Evolutionary conservation across 2,888 invertebrate species (phyloP).

Genomic region (Agrypnus murinus): DNA sequence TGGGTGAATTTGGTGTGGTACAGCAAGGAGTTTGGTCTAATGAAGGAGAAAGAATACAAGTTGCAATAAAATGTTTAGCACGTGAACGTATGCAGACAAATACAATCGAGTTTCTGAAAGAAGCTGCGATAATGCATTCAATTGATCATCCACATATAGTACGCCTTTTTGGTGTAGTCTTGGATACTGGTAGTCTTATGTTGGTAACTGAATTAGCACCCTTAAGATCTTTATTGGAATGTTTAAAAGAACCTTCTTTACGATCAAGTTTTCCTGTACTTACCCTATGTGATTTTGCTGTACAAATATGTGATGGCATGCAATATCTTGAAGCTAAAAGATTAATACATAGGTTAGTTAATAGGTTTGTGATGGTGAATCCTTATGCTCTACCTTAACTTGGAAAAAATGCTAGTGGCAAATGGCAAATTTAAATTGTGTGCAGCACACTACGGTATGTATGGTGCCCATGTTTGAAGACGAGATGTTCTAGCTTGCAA

Average conservation of each 20-base stretch:
- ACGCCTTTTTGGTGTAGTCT: constrained; percentile 96
- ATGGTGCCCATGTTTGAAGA: too few species aligned
- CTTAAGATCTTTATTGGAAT: constrained; percentile 94
- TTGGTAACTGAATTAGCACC: constrained; percentile 94
- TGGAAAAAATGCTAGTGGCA: too few species aligned
- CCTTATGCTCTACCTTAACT: too few species aligned
- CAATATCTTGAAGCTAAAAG: constrained; percentile 96
- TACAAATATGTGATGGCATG: constrained; percentile 98
- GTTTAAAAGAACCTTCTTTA: constrained; percentile 93
- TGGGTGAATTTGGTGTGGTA: constrained; percentile 98
- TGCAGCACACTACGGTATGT: too few species aligned
- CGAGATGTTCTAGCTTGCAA: too few species aligned
- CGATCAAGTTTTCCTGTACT: constrained; percentile 94
- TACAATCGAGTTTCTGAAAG: constrained; percentile 97
- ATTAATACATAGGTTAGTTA: constrained; percentile 88
- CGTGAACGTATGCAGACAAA: constrained; percentile 97
- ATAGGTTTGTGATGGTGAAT: too few species aligned
- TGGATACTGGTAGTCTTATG: constrained; percentile 85
- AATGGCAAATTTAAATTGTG: too few species aligned
- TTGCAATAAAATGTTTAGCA: constrained; percentile 97
- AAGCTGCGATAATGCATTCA: constrained; percentile 98
- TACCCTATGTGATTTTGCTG: constrained; percentile 94
- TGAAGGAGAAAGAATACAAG: constrained; percentile 90
- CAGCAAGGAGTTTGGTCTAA: constrained; percentile 99
- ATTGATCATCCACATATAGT: constrained; percentile 98